Conservation (phyloP, 37 sponge, comb jelly and placozoan species). For the Mnemiopsis leidyi region DNA sequence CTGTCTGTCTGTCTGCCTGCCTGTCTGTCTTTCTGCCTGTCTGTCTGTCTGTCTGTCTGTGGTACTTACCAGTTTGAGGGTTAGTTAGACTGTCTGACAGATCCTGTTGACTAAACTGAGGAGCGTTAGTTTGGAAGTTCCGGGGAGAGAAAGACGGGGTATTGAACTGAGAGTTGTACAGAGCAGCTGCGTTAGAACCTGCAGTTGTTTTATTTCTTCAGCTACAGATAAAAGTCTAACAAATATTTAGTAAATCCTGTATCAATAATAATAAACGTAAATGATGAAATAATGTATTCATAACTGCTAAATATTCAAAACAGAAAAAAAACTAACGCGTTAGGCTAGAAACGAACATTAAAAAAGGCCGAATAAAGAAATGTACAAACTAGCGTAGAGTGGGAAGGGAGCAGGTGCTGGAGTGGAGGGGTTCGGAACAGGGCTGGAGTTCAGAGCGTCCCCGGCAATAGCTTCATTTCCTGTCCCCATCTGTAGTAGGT, state of each 20-base stretch:
- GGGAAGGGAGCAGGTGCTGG: constrained; percentile 43
- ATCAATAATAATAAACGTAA: too few species aligned
- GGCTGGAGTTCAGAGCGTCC: constrained; percentile 1
- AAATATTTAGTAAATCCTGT: too few species aligned
- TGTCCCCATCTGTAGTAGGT: background rate
- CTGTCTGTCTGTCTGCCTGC: too few species aligned
- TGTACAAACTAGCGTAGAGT: constrained; percentile 14
- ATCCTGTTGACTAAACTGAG: constrained; percentile 37
- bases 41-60: too few species aligned
- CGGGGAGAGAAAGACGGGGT: constrained; percentile 1
- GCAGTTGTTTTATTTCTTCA: too few species aligned
- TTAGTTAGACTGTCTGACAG: background rate
- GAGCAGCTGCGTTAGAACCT: constrained; percentile 41
- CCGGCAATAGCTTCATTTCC: background rate
- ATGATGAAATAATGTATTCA: too few species aligned
- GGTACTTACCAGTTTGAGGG: background rate
- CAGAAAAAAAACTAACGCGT: too few species aligned
- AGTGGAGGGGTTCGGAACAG: constrained; percentile 37
- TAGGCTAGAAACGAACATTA: too few species aligned
- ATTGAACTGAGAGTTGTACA: constrained; percentile 27
- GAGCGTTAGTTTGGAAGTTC: background rate
- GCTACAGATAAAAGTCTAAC: too few species aligned
- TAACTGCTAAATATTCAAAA: too few species aligned
- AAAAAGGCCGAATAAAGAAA: background rate
- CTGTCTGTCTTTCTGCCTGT: too few species aligned